Conservation (phyloP, 1,140 invertebrate genomes). For the Rhizoglyphus robini region DNA sequence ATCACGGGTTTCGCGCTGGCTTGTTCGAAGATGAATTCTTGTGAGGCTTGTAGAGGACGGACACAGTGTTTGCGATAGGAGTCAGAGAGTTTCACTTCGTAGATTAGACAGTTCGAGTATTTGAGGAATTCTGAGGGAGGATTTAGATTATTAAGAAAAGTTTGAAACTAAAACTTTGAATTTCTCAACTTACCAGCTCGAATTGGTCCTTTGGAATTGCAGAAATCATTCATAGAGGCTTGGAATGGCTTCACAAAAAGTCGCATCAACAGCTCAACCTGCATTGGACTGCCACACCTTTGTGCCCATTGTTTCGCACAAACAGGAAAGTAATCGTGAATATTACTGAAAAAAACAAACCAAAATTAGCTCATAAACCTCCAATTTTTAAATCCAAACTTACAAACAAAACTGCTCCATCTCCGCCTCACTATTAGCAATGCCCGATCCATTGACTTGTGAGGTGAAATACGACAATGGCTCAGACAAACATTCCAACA, state of each 20-base stretch:
- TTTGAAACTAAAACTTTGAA: too few relatives aligned
- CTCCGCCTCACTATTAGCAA: not conserved
- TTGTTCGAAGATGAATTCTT: not conserved
- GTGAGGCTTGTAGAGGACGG: not conserved
- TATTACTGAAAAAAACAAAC: not conserved
- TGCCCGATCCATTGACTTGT: not conserved
- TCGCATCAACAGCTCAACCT: not conserved
- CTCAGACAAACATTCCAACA: not conserved
- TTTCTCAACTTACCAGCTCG: too few relatives aligned
- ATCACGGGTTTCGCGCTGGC: not conserved
- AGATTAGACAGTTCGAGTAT: not conserved
- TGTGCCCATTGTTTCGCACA: not conserved
- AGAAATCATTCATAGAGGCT: not conserved
- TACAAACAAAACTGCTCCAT: not conserved
- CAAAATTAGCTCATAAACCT: not conserved
- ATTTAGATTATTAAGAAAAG: too few relatives aligned
- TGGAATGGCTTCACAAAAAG: not conserved
- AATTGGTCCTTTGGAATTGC: not conserved
- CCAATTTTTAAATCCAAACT: not conserved
- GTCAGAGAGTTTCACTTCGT: not conserved
- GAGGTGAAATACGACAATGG: not conserved
- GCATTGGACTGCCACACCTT: not conserved
- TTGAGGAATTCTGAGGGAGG: too few relatives aligned
- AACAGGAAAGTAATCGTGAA: not conserved
- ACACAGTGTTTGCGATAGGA: not conserved